Base-by-base conservation (phyloP, 2,888 invertebrate species). In the Cantharis rufa region DNA sequence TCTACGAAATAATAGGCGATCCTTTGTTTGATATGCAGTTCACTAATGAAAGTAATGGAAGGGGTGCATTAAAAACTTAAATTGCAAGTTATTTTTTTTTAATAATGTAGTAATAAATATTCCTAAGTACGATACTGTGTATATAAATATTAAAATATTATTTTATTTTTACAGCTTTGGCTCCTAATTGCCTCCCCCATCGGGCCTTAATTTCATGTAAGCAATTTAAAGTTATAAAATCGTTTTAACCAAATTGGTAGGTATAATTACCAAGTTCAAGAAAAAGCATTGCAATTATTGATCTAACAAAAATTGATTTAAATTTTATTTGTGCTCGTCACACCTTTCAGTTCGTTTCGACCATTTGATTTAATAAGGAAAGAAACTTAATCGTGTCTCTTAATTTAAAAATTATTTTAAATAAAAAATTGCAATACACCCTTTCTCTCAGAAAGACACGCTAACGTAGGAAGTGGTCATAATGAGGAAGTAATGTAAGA, bases 401-500 rank as follows among this genome's bases (percentile, higher is more conserved):
- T 48, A 48, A 48, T 48, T 48, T 48, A n/a, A 48, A 48, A 48
- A 48, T 48, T 48, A 48, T 48, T n/a, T 48, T n/a, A 66, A 18
- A 86, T 84, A 83, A 86, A 85, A 84, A 85, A 84, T 83, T 83
- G 84, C 69, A 21, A 24, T 84, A 84, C 85, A 84, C 86, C 85
- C 86, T 85, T 84, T 85, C 85, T 21, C 64, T 85, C 86, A 85
- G 86, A 87, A 86, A 85, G 82, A 83, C 72, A 72, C 71, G 82
- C 82, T 80, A 82, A n/a, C 83, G 82, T 86, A 87, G 87, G 87
- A 87, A 87, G 85, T 86, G 81, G 75, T 21, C 83, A 82, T 87
- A 87, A 87, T 87, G 87, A 87, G 87, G 87, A 87, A 87, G 84
- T 84, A 80, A 76, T 68, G 72, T 27, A 68, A 78, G 75, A 78